These are phyloP conservation scores for Panthera leo DNA, from an alignment of 2,113 vertebrate genomes.

Conservation along the genomic window DNA sequence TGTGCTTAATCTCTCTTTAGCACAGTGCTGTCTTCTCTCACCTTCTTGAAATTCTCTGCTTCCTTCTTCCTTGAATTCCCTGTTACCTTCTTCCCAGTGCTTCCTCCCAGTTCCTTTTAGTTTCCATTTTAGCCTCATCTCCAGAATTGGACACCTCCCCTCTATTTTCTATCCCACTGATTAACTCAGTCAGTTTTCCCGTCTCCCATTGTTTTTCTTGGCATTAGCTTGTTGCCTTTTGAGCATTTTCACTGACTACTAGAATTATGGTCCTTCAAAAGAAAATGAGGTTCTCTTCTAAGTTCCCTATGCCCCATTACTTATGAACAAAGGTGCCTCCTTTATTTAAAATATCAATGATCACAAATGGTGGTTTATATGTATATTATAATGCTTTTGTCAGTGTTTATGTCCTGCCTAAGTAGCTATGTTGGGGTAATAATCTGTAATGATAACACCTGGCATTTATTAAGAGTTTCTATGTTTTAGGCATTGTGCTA, in stretches of 20 bases:
- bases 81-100: background rate
- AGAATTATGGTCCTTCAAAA: background rate
- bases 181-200: background rate
- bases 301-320: background rate
- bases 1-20: background rate
- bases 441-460: background rate
- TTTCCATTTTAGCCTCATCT: background rate
- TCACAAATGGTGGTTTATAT: background rate
- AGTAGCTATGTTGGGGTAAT: background rate
- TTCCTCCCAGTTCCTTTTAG: too few species aligned
- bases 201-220: background rate
- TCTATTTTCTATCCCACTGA: background rate
- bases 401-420: background rate
- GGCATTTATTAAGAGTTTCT: background rate
- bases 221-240: background rate
- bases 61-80: background rate
- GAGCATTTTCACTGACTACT: background rate
- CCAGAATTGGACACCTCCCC: background rate
- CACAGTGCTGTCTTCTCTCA: background rate
- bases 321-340: background rate
- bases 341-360: background rate
- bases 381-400: slow-evolving; percentile 10
- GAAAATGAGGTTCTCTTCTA: background rate
- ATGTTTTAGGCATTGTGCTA: background rate
- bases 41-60: background rate